phyloP scores from a whole-genome alignment of 2,888 invertebrate genomes.

The Brachylomia viminalis region DNA sequence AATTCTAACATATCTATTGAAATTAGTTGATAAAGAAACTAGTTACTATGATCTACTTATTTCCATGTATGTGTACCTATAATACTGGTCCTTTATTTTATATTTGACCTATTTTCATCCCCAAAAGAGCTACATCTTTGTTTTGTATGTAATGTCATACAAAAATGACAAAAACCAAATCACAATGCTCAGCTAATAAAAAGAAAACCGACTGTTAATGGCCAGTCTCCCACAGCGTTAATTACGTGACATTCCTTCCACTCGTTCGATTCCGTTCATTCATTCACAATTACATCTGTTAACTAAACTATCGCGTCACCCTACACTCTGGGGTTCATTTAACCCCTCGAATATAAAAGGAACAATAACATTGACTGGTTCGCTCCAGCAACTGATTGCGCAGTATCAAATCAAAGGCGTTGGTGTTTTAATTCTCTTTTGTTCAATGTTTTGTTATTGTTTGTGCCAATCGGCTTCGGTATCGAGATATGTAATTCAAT shows the following conservation, averaged over 20 bases:
- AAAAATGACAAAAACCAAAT: conserved; percentile 27
- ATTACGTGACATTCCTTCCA: conserved; percentile 80
- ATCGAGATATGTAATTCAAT: conserved; percentile 46
- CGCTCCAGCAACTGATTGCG: conserved; percentile 67
- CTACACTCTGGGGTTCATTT: conserved; percentile 65
- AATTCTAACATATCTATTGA: neutral
- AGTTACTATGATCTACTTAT: neutral
- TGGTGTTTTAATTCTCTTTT: conserved; percentile 55
- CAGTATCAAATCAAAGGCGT: conserved; percentile 64
- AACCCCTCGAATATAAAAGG: conserved; percentile 67
- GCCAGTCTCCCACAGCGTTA: conserved; percentile 73
- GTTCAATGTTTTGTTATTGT: conserved; percentile 46
- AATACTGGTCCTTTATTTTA: neutral
- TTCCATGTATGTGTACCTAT: conserved; percentile 16
- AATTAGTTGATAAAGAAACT: neutral
- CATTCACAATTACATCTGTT: conserved; percentile 86
- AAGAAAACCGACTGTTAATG: conserved; percentile 65
- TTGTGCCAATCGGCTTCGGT: conserved; percentile 35
- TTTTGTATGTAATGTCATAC: neutral
- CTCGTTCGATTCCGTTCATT: conserved; percentile 75
- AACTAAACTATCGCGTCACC: conserved; percentile 70
- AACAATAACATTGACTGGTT: conserved; percentile 63
- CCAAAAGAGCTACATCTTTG: neutral
- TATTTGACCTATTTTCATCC: neutral
- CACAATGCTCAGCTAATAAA: conserved; percentile 40